A percentile compares a stretch with the other conserved stretches of the same genome.
Evolutionary conservation across 2,888 invertebrate species (phyloP).

Genomic region (Invenusta paracnida): DNA sequence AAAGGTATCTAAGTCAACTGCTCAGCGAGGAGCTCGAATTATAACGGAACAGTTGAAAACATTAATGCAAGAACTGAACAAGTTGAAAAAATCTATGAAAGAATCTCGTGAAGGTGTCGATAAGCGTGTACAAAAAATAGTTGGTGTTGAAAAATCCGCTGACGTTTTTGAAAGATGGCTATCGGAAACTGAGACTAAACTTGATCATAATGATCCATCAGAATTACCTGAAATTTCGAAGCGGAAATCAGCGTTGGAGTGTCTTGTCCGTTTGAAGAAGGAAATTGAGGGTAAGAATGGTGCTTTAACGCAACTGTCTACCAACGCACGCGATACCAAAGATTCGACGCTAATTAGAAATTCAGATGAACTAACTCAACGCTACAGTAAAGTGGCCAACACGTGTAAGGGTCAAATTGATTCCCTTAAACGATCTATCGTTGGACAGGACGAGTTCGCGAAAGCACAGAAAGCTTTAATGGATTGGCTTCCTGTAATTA

Average conservation of each 20-base stretch:
- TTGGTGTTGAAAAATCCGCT: not conserved
- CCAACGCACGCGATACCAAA: not conserved
- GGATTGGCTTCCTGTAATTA: not conserved
- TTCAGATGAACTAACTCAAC: not conserved
- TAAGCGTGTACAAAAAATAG: not conserved
- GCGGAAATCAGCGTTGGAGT: not conserved
- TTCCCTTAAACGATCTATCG: not conserved
- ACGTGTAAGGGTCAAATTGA: not conserved
- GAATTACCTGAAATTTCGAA: not conserved
- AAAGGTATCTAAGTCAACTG: not conserved
- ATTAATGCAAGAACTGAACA: not conserved
- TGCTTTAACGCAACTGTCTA: not conserved
- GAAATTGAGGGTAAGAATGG: not conserved
- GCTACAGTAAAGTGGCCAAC: not conserved
- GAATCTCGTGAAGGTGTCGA: not conserved
- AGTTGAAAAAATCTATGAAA: not conserved
- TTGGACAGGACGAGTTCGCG: conserved; percentile 11
- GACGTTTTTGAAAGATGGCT: not conserved
- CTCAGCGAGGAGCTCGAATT: not conserved
- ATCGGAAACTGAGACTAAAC: not conserved
- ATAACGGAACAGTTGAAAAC: not conserved
- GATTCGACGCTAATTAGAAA: not conserved
- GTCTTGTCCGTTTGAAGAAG: not conserved
- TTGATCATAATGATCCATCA: not conserved
- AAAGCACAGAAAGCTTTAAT: not conserved